Percentiles rank a stretch among this genome's conserved stretches.
These are phyloP conservation scores for Strigamia crassipes DNA, from an alignment of 2,888 invertebrate genomes.

Conservation along the genomic window DNA sequence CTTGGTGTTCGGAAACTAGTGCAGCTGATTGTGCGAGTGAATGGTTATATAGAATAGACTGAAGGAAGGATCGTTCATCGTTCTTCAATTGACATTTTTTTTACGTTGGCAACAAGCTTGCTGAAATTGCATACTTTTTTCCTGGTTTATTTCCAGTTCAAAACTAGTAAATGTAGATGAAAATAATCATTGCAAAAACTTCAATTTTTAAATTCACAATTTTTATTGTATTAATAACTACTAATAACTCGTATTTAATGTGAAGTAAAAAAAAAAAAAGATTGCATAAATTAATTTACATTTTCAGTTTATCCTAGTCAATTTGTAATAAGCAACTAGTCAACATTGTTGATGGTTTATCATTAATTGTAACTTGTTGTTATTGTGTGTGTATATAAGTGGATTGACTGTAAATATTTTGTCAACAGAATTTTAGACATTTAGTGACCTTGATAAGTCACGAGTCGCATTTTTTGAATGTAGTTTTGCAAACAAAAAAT, in stretches of 20 bases:
- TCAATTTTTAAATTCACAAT: neutral
- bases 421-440: neutral
- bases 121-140: neutral
- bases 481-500: neutral
- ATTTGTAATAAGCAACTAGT: neutral
- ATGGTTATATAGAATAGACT: neutral
- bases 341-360: neutral
- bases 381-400: constrained; percentile 24
- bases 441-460: neutral
- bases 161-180: neutral
- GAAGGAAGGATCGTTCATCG: neutral
- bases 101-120: neutral
- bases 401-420: constrained; percentile 36
- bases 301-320: constrained; percentile 21
- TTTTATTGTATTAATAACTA: neutral
- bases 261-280: neutral
- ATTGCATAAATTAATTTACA: neutral
- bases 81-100: neutral
- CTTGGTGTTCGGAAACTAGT: neutral
- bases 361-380: neutral
- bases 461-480: neutral
- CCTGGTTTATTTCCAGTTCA: neutral
- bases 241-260: neutral
- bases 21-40: constrained; percentile 22
- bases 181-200: neutral